phyloP scores from a whole-genome alignment of 2,797 vertebrate genomes.

The Sandelia bainsii region DNA sequence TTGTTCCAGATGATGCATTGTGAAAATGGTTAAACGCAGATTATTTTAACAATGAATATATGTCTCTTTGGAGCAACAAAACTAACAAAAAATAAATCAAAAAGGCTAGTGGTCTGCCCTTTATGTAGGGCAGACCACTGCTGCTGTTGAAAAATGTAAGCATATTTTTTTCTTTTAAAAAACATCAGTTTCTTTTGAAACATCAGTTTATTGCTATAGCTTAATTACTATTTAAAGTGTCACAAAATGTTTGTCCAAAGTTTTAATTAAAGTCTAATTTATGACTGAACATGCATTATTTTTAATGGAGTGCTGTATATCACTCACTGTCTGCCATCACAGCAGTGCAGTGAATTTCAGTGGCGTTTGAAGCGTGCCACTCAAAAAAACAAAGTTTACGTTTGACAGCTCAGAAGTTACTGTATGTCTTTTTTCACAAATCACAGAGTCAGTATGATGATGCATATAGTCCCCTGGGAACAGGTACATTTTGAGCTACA shows the following conservation, averaged over 20 bases:
- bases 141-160: constrained; percentile 3
- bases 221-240: neutral
- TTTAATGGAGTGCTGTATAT: neutral
- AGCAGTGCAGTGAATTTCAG: neutral
- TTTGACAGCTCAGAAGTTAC: constrained; percentile 18
- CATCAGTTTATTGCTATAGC: neutral
- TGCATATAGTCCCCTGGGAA: constrained; percentile 2
- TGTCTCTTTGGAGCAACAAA: neutral
- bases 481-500: constrained; percentile 28
- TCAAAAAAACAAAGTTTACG: constrained; percentile 2
- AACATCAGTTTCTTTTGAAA: constrained; percentile 1
- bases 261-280: neutral
- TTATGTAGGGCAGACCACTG: neutral
- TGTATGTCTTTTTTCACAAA: constrained; percentile 15
- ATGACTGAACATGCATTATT: neutral
- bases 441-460: constrained; percentile 17
- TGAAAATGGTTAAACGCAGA: neutral
- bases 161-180: neutral
- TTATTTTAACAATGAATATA: neutral
- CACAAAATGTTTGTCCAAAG: neutral
- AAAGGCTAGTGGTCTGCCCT: too few relatives aligned
- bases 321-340: neutral
- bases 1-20: neutral
- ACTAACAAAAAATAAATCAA: too few relatives aligned
- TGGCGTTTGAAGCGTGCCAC: constrained; percentile 1